These are phyloP conservation scores for Sclerurus mexicanus DNA, from an alignment of 2,113 vertebrate species.

Conservation along the genomic window DNA sequence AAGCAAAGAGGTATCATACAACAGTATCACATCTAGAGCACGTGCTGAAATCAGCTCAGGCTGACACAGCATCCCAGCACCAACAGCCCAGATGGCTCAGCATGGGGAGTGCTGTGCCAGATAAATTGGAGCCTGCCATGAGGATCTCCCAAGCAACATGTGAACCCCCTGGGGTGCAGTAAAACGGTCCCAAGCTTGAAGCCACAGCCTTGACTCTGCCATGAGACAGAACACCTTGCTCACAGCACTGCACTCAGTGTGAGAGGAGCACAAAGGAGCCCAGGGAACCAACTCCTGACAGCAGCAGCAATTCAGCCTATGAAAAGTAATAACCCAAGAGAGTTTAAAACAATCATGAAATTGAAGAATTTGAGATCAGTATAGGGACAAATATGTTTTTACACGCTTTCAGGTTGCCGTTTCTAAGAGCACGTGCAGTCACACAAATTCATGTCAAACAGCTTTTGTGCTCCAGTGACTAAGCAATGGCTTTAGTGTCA, in stretches of 20 bases:
- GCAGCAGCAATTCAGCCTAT: neutral
- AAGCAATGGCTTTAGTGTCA: neutral
- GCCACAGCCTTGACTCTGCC: neutral
- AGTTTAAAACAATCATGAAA: neutral
- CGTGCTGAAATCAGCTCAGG: neutral
- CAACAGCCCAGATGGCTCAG: fast-evolving
- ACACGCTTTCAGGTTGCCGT: neutral
- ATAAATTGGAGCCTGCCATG: fast-evolving
- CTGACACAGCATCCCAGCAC: neutral
- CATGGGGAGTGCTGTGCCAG: fast-evolving
- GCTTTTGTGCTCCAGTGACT: neutral
- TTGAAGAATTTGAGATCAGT: neutral
- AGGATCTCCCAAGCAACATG: neutral
- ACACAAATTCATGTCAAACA: neutral
- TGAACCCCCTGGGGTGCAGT: too few species aligned
- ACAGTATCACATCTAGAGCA: neutral
- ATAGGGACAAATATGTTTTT: neutral
- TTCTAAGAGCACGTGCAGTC: neutral
- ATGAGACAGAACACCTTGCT: neutral
- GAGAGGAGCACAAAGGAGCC: neutral
- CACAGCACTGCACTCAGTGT: too few species aligned
- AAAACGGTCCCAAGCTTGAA: neutral
- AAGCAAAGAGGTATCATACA: neutral
- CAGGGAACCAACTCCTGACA: neutral
- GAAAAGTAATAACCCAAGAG: neutral